A percentile compares a stretch with the other conserved stretches of the same genome.
Conservation (phyloP, 2,888 invertebrate species). For the Stegophylla sp. region DNA sequence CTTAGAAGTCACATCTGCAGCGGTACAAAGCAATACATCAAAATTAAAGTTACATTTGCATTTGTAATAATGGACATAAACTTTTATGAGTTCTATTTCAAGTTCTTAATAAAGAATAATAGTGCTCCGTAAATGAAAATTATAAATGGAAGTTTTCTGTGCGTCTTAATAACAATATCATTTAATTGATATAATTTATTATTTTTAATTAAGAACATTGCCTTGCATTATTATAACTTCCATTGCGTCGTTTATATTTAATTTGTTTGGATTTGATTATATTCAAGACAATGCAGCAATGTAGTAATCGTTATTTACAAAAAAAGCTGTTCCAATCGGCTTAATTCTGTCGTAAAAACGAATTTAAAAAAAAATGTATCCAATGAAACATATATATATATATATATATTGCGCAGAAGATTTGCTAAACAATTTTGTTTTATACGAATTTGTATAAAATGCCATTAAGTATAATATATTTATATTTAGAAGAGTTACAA, state of each 20-base stretch:
- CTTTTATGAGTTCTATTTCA: slow-evolving; percentile 31
- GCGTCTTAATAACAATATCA: slow-evolving; percentile 28
- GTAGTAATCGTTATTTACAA: background rate
- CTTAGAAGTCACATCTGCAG: no score
- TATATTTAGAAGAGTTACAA: no score
- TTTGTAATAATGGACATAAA: slow-evolving; percentile 2
- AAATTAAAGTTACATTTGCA: background rate
- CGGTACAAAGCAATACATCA: background rate
- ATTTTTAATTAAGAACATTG: slow-evolving; percentile 43
- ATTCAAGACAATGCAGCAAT: background rate
- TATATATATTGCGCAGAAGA: no score
- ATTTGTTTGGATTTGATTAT: background rate
- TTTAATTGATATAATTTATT: slow-evolving; percentile 32
- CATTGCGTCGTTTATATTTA: background rate
- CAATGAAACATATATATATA: no score
- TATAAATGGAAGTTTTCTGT: background rate
- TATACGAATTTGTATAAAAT: no score
- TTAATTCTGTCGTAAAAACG: background rate
- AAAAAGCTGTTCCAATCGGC: background rate
- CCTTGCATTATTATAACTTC: background rate
- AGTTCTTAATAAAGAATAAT: slow-evolving; percentile 36
- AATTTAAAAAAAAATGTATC: background rate
- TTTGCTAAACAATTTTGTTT: no score
- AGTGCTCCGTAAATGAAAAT: slow-evolving; percentile 2
- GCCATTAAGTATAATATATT: no score